Percentiles rank a stretch among this genome's conserved stretches.
phyloP scores from a whole-genome alignment of 2,113 vertebrate species.

The Pimephales promelas region DNA sequence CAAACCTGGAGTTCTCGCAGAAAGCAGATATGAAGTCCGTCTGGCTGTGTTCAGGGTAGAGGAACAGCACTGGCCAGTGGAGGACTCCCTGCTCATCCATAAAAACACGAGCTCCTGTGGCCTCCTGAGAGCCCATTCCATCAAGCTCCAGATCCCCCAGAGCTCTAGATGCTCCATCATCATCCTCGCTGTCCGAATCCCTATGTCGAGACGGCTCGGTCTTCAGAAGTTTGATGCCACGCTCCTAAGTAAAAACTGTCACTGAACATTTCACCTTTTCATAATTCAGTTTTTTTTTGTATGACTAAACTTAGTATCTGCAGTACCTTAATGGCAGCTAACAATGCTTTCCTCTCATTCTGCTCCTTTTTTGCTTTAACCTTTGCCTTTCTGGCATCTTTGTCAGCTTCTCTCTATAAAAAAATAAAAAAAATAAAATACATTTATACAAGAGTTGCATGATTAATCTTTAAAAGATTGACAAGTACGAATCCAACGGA shows the following conservation, averaged over 20 bases:
- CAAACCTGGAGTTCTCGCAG: conserved; percentile 85
- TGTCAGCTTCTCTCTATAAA: conserved; percentile 80
- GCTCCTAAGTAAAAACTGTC: conserved; percentile 70
- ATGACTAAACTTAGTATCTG: background rate
- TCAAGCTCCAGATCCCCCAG: conserved; percentile 74
- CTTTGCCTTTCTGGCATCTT: conserved; percentile 86
- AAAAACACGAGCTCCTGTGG: conserved; percentile 77
- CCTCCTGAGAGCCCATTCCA: conserved; percentile 76
- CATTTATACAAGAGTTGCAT: background rate
- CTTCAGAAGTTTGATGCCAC: conserved; percentile 81
- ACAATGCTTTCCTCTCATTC: conserved; percentile 74
- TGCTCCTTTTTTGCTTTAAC: conserved; percentile 79
- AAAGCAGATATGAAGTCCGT: conserved; percentile 93
- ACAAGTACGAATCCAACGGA: too few species aligned
- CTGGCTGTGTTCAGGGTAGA: conserved; percentile 92
- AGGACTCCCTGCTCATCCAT: conserved; percentile 82
- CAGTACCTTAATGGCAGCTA: conserved; percentile 82
- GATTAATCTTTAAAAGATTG: too few species aligned
- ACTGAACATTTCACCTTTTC: background rate
- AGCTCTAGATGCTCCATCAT: conserved; percentile 63
- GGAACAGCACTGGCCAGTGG: conserved; percentile 91
- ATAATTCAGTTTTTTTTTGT: background rate
- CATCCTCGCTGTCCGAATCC: conserved; percentile 69
- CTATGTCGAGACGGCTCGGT: conserved; percentile 44
- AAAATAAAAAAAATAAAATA: background rate